phyloP scores from a whole-genome alignment of 2,797 vertebrate genomes.

The Notolepis coatsorum region DNA sequence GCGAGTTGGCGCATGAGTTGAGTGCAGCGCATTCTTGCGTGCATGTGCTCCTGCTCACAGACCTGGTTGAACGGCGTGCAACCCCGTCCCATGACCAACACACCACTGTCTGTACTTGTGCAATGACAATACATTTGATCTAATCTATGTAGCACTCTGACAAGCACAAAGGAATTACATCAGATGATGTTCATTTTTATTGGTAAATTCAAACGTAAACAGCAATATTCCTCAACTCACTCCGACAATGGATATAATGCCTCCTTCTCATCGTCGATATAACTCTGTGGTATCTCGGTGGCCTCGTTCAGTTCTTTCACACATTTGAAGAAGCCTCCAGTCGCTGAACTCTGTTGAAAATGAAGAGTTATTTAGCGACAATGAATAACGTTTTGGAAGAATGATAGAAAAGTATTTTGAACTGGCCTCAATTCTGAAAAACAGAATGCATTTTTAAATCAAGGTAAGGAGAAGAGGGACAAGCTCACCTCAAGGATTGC shows the following conservation, averaged over 20 bases:
- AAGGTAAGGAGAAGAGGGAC: neutral
- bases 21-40: too few relatives aligned
- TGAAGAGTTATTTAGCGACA: neutral
- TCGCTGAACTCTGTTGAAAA: conserved; percentile 75
- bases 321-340: conserved; percentile 87
- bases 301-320: conserved; percentile 60
- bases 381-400: neutral
- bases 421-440: neutral
- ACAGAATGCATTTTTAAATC: too few relatives aligned
- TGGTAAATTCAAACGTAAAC: neutral
- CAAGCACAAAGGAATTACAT: neutral
- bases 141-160: too few relatives aligned
- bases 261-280: conserved; percentile 14
- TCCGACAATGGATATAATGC: conserved; percentile 45
- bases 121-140: too few relatives aligned
- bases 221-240: conserved; percentile 52
- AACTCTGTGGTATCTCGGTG: conserved; percentile 30
- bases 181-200: too few relatives aligned
- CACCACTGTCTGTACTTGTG: too few relatives aligned
- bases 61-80: too few relatives aligned
- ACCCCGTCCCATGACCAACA: too few relatives aligned
- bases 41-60: too few relatives aligned
- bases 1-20: too few relatives aligned
- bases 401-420: neutral
- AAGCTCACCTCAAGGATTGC: conserved; percentile 57